Conservation (phyloP, 2,888 invertebrate genomes). For the Hypercompe scribonia region DNA sequence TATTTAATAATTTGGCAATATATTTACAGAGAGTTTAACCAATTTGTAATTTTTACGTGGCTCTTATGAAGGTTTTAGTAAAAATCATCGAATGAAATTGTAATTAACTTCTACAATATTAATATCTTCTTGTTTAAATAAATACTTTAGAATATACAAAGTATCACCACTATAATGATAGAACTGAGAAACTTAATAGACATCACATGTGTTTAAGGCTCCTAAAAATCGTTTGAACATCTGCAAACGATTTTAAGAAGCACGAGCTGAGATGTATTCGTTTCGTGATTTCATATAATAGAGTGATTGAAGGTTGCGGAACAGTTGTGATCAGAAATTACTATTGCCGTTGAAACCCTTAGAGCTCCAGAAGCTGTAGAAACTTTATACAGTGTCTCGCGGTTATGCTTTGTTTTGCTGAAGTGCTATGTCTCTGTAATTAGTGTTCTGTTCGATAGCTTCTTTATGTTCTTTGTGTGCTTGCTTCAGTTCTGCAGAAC, state of each 20-base stretch:
- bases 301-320: background rate
- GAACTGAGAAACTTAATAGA: background rate
- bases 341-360: background rate
- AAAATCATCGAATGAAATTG: background rate
- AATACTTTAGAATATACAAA: background rate
- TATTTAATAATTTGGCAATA: constrained; percentile 49
- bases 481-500: constrained; percentile 39
- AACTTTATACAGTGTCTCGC: background rate
- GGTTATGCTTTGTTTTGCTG: constrained; percentile 44
- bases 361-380: background rate
- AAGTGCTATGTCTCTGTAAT: constrained; percentile 29
- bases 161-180: background rate
- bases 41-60: background rate
- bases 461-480: constrained; percentile 41
- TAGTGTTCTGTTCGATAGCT: constrained; percentile 33
- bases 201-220: too few species aligned
- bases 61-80: background rate
- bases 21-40: constrained; percentile 7
- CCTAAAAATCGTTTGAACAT: too few species aligned
- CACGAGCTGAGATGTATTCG: background rate
- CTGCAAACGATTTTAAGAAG: background rate
- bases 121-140: background rate
- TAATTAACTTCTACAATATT: background rate
- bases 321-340: background rate
- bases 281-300: background rate